Percentiles rank a stretch among this genome's conserved stretches.
Conservation (phyloP, 2,797 vertebrate genomes). For the Acanthiza pusilla region DNA sequence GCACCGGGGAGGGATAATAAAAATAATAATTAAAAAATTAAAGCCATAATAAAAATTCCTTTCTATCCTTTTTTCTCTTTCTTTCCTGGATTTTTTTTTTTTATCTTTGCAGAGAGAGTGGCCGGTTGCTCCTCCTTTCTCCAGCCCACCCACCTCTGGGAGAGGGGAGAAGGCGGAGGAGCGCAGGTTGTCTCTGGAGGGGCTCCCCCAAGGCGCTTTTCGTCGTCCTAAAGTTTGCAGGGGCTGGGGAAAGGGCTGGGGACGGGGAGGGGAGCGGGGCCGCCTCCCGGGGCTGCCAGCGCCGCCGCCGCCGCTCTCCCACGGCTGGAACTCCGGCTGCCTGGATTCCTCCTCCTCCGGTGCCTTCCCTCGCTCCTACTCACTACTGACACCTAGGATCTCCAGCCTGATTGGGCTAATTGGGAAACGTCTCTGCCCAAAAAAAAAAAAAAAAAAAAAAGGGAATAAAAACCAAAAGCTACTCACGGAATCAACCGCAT, state of each 20-base stretch:
- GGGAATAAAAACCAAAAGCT: background rate
- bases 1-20: background rate
- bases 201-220: background rate
- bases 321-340: slow-evolving; percentile 20
- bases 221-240: slow-evolving; percentile 68
- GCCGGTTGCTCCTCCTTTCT: slow-evolving; percentile 8
- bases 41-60: background rate
- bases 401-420: slow-evolving; percentile 73
- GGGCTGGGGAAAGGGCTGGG: background rate
- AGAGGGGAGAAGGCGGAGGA: background rate
- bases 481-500: background rate
- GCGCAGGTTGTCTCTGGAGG: background rate
- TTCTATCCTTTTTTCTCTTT: background rate
- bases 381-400: slow-evolving; percentile 63
- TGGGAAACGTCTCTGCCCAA: slow-evolving; percentile 54
- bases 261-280: background rate
- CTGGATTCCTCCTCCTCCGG: slow-evolving; percentile 47
- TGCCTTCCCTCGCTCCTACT: slow-evolving; percentile 40
- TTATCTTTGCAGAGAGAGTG: background rate
- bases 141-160: slow-evolving; percentile 28
- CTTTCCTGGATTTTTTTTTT: background rate
- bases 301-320: slow-evolving; percentile 15
- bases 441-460: background rate
- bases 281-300: background rate
- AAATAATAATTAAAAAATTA: background rate